These are phyloP conservation scores for Aleadryas rufinucha DNA, from an alignment of 2,113 vertebrate genomes.

Conservation along the genomic window DNA sequence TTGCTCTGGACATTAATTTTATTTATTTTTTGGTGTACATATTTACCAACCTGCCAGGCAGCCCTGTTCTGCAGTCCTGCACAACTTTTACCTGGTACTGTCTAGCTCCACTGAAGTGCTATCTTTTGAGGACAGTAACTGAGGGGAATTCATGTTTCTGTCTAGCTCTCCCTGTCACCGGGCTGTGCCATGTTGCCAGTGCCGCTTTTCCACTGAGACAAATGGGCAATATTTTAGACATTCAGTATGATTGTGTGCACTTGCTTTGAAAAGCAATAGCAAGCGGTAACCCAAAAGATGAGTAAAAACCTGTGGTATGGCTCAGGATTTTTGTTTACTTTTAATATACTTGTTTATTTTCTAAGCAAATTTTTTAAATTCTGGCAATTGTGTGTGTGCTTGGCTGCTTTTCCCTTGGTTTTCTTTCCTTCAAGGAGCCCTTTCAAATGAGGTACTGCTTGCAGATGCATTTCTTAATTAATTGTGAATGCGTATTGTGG, in stretches of 20 bases:
- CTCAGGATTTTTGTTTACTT: background rate
- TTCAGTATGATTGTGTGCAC: background rate
- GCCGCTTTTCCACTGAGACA: background rate
- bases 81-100: background rate
- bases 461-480: conserved; percentile 60
- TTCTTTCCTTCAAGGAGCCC: background rate
- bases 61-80: background rate
- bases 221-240: background rate
- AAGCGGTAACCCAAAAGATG: background rate
- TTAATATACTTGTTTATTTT: background rate
- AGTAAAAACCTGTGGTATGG: background rate
- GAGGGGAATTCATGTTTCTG: background rate
- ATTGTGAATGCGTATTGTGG: conserved; percentile 14
- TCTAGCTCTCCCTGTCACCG: background rate
- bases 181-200: background rate
- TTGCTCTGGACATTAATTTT: background rate
- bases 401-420: background rate
- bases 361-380: background rate
- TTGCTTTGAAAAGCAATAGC: background rate
- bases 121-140: background rate
- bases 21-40: background rate
- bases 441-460: background rate
- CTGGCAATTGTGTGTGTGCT: background rate
- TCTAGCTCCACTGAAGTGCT: background rate
- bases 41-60: background rate